Base-by-base conservation (phyloP, 2,797 vertebrate genomes). In the Selene dorsalis region DNA sequence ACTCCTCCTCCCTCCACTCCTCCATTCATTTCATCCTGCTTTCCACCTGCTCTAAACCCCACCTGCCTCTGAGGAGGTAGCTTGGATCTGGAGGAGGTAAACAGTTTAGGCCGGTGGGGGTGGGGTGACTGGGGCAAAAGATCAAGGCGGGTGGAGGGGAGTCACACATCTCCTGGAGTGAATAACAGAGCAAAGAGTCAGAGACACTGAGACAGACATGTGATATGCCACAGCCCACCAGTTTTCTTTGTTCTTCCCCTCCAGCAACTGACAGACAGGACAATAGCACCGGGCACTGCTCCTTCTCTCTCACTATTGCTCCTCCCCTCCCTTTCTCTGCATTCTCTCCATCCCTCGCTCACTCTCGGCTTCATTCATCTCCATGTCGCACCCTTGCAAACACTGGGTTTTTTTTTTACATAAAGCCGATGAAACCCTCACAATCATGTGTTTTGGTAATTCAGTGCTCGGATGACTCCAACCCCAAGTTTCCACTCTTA, bases 231-330 rank as follows among this genome's bases (percentile, higher is more conserved):
- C 87, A 89, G 88, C 82, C 88, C 90, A 90, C 85, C 85, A 87
- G 89, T 72, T 88, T 69, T 72, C 92, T 94, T 93, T 93, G 92
- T 94, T 91, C 88, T 61, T 47, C 61, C 74, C 77, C 82, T 90
- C 86, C 82, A 90, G 87, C 82, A 24, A 91, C 84, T 93, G 91
- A 94, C 93, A 93, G 91, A 92, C 79, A 52, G 91, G 90, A 94
- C 92, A 94, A 94, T 93, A 91, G 90, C 88, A 87, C 87, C 76
- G 85, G 87, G 85, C 88, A 91, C 56, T 28, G 84, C 87, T 89
- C 88, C 80, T 84, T 80, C 86, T 87, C 83, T 50, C 48, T 26
- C 52, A 16, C 55, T 35, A 32, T 61, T n/a, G 30, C 76, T 58
- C 81, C 80, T 81, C 86, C 84, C 59, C 74, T 45, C 79, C 82